These are phyloP conservation scores for Paraplagusia blochii DNA, from an alignment of 2,113 vertebrate genomes.

Conservation along the genomic window DNA sequence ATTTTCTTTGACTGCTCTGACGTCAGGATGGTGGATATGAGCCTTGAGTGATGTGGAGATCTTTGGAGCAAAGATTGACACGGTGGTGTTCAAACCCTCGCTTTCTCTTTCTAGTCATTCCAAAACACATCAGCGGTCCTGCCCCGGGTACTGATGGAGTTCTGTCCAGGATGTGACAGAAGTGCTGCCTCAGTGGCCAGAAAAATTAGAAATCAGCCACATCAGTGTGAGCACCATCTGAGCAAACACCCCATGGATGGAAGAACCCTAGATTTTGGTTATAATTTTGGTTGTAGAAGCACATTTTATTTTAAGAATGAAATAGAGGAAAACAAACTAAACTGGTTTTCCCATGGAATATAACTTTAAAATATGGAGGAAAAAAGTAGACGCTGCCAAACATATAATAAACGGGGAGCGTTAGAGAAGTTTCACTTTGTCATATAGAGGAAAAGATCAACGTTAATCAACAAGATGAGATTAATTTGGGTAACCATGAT, in stretches of 20 bases:
- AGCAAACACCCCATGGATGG: slow-evolving; percentile 28
- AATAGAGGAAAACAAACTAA: neutral
- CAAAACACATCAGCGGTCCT: slow-evolving; percentile 64
- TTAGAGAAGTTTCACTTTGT: too few species aligned
- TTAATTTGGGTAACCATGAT: too few species aligned
- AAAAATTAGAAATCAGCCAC: slow-evolving; percentile 46
- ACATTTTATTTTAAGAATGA: neutral
- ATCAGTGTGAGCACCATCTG: slow-evolving; percentile 46
- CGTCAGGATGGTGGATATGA: slow-evolving; percentile 31
- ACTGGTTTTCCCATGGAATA: slow-evolving; percentile 30
- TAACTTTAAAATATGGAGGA: slow-evolving; percentile 12
- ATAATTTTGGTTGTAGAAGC: slow-evolving; percentile 13
- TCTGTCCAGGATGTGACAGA: slow-evolving; percentile 46
- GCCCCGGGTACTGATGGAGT: slow-evolving; percentile 50
- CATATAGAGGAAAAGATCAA: too few species aligned
- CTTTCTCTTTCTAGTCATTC: slow-evolving; percentile 68
- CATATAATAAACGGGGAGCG: too few species aligned
- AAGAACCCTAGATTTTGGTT: slow-evolving; percentile 11
- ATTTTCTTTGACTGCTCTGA: slow-evolving; percentile 55
- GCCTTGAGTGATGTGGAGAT: slow-evolving; percentile 35
- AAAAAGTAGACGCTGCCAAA: slow-evolving; percentile 9
- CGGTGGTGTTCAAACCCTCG: slow-evolving; percentile 57
- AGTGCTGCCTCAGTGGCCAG: slow-evolving; percentile 47
- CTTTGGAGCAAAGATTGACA: slow-evolving; percentile 64
- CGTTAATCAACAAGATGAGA: too few species aligned